phyloP scores from a whole-genome alignment of 1,140 invertebrate genomes.

The Hestina assimilis region DNA sequence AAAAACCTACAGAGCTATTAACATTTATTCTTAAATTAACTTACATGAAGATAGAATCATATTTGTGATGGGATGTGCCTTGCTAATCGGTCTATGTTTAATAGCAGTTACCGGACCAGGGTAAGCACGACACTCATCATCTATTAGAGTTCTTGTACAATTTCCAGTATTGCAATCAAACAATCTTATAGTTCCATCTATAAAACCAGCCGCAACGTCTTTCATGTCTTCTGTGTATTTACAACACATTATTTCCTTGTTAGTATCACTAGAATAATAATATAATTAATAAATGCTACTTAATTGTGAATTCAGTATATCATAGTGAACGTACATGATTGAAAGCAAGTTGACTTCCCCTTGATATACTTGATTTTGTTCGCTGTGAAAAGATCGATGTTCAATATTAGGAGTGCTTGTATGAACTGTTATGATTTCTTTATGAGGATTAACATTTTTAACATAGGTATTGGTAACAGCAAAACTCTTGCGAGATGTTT shows the following conservation, averaged over 20 bases:
- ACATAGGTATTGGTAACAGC: constrained; percentile 44
- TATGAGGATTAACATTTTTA: constrained; percentile 39
- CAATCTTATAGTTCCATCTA: constrained; percentile 78
- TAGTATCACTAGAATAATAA: constrained; percentile 11
- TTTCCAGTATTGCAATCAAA: constrained; percentile 71
- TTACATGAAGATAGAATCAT: constrained; percentile 79
- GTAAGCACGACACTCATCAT: constrained; percentile 78
- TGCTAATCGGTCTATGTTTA: constrained; percentile 79
- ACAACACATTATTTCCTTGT: constrained; percentile 76
- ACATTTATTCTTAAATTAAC: constrained; percentile 27
- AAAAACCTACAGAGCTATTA: neutral
- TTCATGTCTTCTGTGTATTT: constrained; percentile 81
- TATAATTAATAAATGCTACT: constrained; percentile 1
- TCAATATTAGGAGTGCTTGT: constrained; percentile 56
- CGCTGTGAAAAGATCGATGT: constrained; percentile 41
- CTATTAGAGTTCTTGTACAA: constrained; percentile 64
- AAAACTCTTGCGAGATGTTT: constrained; percentile 25
- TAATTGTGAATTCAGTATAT: neutral
- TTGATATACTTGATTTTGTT: constrained; percentile 61
- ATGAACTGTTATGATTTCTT: constrained; percentile 61
- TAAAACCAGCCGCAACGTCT: constrained; percentile 78
- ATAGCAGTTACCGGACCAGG: constrained; percentile 78
- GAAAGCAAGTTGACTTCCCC: constrained; percentile 64
- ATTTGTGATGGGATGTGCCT: constrained; percentile 78
- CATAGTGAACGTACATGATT: constrained; percentile 49